Percentiles rank a stretch among this genome's conserved stretches.
These are phyloP conservation scores for Argopecten irradians DNA, from an alignment of 1,140 invertebrate genomes.

Conservation along the genomic window DNA sequence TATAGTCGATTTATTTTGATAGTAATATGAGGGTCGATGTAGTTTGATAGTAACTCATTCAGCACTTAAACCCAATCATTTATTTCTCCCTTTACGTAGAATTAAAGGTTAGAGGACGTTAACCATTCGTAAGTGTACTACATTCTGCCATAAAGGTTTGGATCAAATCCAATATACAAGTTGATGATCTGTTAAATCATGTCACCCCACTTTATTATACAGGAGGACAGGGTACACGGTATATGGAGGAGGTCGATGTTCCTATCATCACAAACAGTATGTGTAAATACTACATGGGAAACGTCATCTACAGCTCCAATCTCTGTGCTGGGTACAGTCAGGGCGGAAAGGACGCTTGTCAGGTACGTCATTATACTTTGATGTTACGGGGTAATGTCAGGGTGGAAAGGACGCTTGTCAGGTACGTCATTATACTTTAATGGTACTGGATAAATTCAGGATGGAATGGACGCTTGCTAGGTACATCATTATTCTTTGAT, in stretches of 20 bases:
- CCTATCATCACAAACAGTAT: constrained; percentile 59
- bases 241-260: constrained; percentile 60
- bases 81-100: too few relatives aligned
- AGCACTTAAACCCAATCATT: too few relatives aligned
- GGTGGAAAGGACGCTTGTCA: constrained; percentile 75
- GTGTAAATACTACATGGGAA: constrained; percentile 61
- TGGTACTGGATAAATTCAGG: constrained; percentile 78
- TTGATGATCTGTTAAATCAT: too few relatives aligned
- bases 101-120: background rate
- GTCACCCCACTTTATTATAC: too few relatives aligned
- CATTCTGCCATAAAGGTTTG: background rate
- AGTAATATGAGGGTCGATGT: too few relatives aligned
- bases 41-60: too few relatives aligned
- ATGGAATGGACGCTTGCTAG: constrained; percentile 75
- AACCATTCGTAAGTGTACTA: background rate
- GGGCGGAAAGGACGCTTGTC: constrained; percentile 75
- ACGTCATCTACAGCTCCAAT: constrained; percentile 68
- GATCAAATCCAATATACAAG: too few relatives aligned
- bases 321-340: constrained; percentile 80
- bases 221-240: constrained; percentile 50
- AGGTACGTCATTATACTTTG: constrained; percentile 50
- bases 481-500: constrained; percentile 33
- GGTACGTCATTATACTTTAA: constrained; percentile 36
- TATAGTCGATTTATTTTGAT: too few relatives aligned
- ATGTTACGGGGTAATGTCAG: constrained; percentile 78